Percentiles rank a stretch among this genome's conserved stretches.
Conservation (phyloP, 1,140 invertebrate species). For the Maniola jurtina region DNA sequence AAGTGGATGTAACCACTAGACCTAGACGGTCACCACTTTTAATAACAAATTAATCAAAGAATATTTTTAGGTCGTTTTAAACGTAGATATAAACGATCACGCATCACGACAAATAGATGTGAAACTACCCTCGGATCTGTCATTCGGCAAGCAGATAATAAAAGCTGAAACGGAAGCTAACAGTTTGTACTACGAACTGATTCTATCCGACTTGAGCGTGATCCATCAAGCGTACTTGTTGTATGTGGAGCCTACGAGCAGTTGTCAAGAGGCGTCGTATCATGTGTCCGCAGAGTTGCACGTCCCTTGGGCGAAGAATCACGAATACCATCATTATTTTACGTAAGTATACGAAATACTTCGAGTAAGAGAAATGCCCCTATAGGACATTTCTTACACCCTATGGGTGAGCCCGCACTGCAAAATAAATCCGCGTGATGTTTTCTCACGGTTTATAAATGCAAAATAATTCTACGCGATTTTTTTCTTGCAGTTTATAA, state of each 20-base stretch:
- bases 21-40: too few species aligned
- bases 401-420: too few species aligned
- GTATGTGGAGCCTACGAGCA: constrained; percentile 77
- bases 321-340: constrained; percentile 81
- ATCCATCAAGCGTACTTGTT: constrained; percentile 81
- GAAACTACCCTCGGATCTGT: constrained; percentile 68
- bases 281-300: constrained; percentile 81
- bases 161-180: constrained; percentile 75
- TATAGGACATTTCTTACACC: too few species aligned
- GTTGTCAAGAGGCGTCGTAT: constrained; percentile 66
- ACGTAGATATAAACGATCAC: constrained; percentile 82
- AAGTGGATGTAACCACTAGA: too few species aligned
- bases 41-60: too few species aligned
- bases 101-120: constrained; percentile 79
- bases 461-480: too few species aligned
- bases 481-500: too few species aligned
- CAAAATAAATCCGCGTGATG: too few species aligned
- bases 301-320: constrained; percentile 82
- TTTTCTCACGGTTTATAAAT: too few species aligned
- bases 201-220: constrained; percentile 78
- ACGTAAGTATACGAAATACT: constrained; percentile 71
- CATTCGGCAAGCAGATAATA: constrained; percentile 59
- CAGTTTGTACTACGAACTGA: constrained; percentile 81
- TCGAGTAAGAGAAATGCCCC: too few species aligned
- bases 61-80: constrained; percentile 78